A percentile compares a stretch with the other conserved stretches of the same genome.
Conservation (phyloP, 2,888 invertebrate genomes). For the Aporophyla nigra region DNA sequence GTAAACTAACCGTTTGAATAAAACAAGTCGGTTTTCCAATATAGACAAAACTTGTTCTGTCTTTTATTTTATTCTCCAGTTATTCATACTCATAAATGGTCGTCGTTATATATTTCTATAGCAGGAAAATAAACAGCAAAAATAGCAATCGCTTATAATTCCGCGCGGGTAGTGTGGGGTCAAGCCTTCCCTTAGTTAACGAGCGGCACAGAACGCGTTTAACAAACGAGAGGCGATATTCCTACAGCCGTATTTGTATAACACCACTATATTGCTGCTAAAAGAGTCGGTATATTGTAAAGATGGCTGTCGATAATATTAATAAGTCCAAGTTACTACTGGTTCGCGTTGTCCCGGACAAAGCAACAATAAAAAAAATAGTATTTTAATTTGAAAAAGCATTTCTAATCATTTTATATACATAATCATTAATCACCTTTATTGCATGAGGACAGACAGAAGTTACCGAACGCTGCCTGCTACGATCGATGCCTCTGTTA, state of each 20-base stretch:
- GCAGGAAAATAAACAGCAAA: conserved; percentile 43
- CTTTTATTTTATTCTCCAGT: not conserved
- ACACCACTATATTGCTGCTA: conserved; percentile 19
- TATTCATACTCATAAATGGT: not conserved
- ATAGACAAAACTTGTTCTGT: not conserved
- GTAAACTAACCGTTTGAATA: not conserved
- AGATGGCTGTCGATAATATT: conserved; percentile 14
- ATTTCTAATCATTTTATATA: too few relatives aligned
- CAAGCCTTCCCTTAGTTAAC: conserved; percentile 51
- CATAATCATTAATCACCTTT: too few relatives aligned
- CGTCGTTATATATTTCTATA: conserved; percentile 5
- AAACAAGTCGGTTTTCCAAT: not conserved
- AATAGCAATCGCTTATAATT: conserved; percentile 53
- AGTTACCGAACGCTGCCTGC: too few relatives aligned
- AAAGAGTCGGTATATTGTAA: conserved; percentile 19
- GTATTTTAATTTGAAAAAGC: not conserved
- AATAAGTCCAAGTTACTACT: conserved; percentile 5
- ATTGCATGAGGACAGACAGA: too few relatives aligned
- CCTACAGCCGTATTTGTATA: conserved; percentile 22
- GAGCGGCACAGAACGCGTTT: conserved; percentile 52
- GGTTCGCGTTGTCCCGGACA: not conserved
- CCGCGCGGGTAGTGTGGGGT: conserved; percentile 42
- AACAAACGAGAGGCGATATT: conserved; percentile 50
- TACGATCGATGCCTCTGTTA: too few relatives aligned
- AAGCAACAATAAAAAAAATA: conserved; percentile 4